Conservation (phyloP, 1,140 invertebrate genomes). For the Lucilia cuprina region DNA sequence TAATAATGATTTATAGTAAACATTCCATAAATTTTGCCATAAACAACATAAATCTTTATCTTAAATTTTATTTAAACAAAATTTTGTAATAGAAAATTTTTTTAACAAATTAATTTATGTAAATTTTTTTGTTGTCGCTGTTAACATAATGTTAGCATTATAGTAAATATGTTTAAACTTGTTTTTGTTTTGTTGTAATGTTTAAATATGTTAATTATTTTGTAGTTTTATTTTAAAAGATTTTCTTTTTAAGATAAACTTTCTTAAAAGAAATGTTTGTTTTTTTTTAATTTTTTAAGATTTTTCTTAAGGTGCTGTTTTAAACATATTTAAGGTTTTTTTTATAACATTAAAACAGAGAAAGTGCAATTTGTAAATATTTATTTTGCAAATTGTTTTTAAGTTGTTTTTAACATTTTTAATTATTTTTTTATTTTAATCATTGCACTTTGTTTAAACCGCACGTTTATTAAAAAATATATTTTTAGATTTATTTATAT, state of each 20-base stretch:
- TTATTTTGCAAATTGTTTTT: background rate
- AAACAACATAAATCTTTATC: background rate
- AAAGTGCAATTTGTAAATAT: background rate
- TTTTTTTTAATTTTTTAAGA: background rate
- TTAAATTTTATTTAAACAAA: no score
- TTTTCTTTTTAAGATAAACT: background rate
- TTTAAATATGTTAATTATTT: background rate
- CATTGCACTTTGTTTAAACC: background rate
- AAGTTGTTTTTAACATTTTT: no score
- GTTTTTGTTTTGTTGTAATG: no score
- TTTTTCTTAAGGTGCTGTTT: no score
- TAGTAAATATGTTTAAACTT: no score
- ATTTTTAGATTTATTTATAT: background rate
- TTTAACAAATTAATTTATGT: no score
- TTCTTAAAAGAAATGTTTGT: background rate
- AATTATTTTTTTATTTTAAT: no score
- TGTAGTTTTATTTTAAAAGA: background rate
- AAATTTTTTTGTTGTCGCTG: background rate
- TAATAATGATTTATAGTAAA: background rate
- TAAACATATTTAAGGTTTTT: no score
- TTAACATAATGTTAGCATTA: no score
- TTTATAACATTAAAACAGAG: background rate
- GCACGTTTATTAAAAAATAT: background rate
- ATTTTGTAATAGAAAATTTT: no score
- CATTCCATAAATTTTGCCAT: conserved; percentile 2